Base-by-base conservation (phyloP, 2,888 invertebrate genomes). In the Spisula subtruncata region DNA sequence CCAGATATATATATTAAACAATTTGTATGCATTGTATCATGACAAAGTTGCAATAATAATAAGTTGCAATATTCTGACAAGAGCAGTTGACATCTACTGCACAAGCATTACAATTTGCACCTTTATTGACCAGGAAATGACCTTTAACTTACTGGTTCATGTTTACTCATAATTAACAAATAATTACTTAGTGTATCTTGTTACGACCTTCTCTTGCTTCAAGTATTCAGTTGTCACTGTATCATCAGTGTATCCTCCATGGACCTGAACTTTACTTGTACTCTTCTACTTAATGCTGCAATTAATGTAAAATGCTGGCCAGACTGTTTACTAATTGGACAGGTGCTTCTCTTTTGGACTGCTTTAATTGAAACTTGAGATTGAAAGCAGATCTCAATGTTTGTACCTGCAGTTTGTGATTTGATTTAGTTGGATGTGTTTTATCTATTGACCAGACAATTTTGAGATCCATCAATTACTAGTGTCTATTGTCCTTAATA, bases 111-210 rank as follows among this genome's bases (percentile, higher is more conserved):
- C 20, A 66, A 66, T 66, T n/a, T 66, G 60, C 25, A 25, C 60
- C 25, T 66, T 66, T 25, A 66, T n/a, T 66, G 60, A 66, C 60
- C 60, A 66, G 60, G 60, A 66, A 66, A 66, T 75, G 75, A 75
- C 75, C 75, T 75, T 75, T 75, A 35, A 35, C 20, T 35, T 35
- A 12, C n/a, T 1, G 16, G 16, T 18, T 32, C 32, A 35, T 75
- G 75, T 75, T 75, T 75, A 75, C 35, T 35, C 18, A 32, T 16
- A 32, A 75, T 75, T 75, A 75, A 1, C 75, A 32, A 25, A 32
- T 75, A 20, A 75, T 75, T 75, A 75, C 75, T 75, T 35, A 25
- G 14, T 32, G 75, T 75, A 16, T 75, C 75, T 75, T 35, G 75
- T 75, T 75, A 75, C 75, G 75, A 75, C 75, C 32, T 75, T 75